Conservation (phyloP, 2,113 vertebrate species). For the Micronycteris hirsuta region DNA sequence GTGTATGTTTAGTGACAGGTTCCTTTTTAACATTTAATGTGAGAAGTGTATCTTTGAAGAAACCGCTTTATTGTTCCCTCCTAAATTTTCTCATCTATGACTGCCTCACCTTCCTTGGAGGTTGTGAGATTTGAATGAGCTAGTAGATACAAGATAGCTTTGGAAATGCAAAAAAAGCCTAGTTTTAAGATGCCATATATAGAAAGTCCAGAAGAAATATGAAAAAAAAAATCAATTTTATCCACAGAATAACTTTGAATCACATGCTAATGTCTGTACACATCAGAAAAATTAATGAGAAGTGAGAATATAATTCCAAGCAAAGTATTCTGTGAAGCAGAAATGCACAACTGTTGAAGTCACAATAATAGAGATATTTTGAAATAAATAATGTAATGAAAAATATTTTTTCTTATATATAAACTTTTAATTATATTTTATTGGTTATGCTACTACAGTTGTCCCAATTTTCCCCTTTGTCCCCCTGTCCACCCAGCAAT, state of each 20-base stretch:
- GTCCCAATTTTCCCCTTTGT: too few species aligned
- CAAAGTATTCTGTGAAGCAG: conserved; percentile 10
- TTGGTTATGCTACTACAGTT: too few species aligned
- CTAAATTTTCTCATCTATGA: neutral
- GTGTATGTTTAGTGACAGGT: neutral
- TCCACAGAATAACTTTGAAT: neutral
- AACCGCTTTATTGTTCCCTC: neutral
- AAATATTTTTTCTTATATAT: neutral
- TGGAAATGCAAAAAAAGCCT: neutral
- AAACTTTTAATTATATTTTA: neutral
- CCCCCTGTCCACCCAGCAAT: too few species aligned
- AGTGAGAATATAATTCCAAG: neutral
- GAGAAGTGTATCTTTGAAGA: neutral
- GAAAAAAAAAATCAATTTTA: neutral
- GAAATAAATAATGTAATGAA: neutral
- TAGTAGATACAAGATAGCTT: neutral
- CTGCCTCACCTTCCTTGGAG: neutral
- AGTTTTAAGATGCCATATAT: neutral
- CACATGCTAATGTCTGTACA: neutral
- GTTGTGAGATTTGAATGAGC: neutral
- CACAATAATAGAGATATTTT: neutral
- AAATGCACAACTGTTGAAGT: neutral
- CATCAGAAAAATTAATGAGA: neutral
- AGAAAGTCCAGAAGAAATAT: neutral
- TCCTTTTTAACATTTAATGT: neutral